Conservation (phyloP, 2,113 vertebrate genomes). For the Aegotheles bennettii region DNA sequence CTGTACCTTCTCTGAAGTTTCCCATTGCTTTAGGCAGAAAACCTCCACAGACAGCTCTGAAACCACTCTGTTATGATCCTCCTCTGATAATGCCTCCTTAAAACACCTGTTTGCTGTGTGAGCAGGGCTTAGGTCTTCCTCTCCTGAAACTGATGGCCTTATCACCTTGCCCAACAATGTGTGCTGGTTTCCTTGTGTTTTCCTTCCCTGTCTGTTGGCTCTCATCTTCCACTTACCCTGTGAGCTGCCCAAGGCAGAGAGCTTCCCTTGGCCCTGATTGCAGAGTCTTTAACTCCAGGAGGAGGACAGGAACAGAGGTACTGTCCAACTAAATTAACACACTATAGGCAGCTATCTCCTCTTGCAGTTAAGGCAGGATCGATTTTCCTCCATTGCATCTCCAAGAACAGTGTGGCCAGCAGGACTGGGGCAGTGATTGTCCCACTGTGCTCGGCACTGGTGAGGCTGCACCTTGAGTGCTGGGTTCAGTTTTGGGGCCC, state of each 20-base stretch:
- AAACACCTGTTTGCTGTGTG: neutral
- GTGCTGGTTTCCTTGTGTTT: neutral
- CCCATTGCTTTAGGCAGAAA: neutral
- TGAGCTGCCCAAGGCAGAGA: neutral
- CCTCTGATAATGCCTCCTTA: neutral
- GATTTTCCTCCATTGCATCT: neutral
- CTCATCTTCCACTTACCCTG: neutral
- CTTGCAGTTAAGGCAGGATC: neutral
- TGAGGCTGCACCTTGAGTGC: no score
- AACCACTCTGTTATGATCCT: neutral
- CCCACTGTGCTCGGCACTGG: no score
- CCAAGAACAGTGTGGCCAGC: no score
- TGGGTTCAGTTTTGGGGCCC: no score
- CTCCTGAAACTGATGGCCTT: neutral
- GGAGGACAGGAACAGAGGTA: neutral
- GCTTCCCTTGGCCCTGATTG: neutral
- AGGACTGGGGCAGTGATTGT: no score
- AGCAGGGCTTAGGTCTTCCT: neutral
- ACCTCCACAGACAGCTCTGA: neutral
- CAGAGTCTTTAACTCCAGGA: neutral
- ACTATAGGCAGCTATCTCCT: neutral
- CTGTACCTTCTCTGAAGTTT: neutral
- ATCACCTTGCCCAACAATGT: neutral
- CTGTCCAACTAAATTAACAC: neutral
- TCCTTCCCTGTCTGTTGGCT: neutral